Evolutionary conservation across 1,140 invertebrate species (phyloP).

Genomic region (Zelostemma sp.): DNA sequence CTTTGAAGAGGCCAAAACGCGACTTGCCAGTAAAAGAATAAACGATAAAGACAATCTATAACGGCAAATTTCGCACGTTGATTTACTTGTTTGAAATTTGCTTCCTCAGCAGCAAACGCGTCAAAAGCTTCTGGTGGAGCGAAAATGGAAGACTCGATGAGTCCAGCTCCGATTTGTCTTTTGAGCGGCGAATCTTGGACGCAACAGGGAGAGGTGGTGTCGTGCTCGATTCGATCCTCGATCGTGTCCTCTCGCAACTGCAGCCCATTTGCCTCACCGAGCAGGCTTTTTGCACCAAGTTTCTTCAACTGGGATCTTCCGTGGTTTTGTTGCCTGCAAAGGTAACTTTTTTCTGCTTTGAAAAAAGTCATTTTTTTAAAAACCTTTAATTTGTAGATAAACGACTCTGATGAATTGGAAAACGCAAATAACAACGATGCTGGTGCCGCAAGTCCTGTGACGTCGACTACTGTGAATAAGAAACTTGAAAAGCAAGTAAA

Average conservation of each 20-base stretch:
- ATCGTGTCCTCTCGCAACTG: conserved; percentile 87
- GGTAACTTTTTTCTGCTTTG: conserved; percentile 41
- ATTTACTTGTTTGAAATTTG: too few relatives aligned
- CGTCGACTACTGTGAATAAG: conserved; percentile 69
- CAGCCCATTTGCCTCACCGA: conserved; percentile 94
- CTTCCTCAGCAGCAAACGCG: conserved; percentile 48
- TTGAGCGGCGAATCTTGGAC: conserved; percentile 61
- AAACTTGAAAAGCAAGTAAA: conserved; percentile 79
- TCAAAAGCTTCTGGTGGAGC: conserved; percentile 56
- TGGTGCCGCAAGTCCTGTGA: conserved; percentile 60
- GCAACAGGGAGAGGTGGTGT: conserved; percentile 62
- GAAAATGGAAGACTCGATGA: conserved; percentile 61
- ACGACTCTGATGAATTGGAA: conserved; percentile 57
- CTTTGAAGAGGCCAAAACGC: conserved; percentile 81
- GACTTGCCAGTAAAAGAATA: conserved; percentile 62
- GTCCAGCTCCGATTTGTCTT: conserved; percentile 62
- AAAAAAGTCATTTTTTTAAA: neutral
- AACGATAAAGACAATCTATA: conserved; percentile 49
- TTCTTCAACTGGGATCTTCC: conserved; percentile 87
- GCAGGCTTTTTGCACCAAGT: conserved; percentile 95
- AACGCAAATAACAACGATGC: conserved; percentile 51
- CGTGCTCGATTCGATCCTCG: conserved; percentile 78
- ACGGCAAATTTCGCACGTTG: too few relatives aligned
- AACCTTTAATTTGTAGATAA: conserved; percentile 38
- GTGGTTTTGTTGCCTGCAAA: conserved; percentile 66